Percentiles rank a stretch among this genome's conserved stretches.
phyloP scores from a whole-genome alignment of 2,797 vertebrate species.

The Rousettus madagascariensis region DNA sequence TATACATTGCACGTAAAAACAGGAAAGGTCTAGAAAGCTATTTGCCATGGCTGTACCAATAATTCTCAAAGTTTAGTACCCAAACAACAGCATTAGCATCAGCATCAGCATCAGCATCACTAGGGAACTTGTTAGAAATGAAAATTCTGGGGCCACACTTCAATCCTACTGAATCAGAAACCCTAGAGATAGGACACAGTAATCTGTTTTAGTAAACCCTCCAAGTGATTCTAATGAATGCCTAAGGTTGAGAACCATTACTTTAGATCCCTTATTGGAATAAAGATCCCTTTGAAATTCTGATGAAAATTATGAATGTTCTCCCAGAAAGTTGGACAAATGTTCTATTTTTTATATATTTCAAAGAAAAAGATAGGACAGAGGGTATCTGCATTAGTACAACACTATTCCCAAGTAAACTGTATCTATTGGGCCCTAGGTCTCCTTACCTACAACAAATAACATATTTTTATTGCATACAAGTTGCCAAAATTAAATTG shows the following conservation, averaged over 20 bases:
- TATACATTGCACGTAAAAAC: background rate
- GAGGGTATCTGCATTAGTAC: background rate
- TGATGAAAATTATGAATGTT: slow-evolving; percentile 16
- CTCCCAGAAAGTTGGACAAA: slow-evolving; percentile 42
- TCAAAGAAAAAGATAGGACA: background rate
- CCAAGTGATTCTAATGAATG: background rate
- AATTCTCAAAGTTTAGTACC: background rate
- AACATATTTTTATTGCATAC: background rate
- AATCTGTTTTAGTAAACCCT: background rate
- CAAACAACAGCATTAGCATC: background rate
- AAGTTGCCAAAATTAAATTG: slow-evolving; percentile 46
- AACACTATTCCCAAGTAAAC: background rate
- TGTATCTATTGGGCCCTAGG: background rate
- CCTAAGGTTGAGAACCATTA: background rate
- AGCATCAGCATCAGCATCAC: background rate
- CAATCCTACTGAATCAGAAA: background rate
- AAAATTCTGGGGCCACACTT: background rate
- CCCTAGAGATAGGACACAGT: background rate
- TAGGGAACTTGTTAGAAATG: background rate
- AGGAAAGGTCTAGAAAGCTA: background rate
- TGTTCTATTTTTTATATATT: background rate
- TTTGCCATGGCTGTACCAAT: background rate
- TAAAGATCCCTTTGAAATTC: slow-evolving; percentile 14
- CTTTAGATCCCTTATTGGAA: background rate
- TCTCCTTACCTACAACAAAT: slow-evolving; percentile 28